Evolutionary conservation across 2,888 invertebrate species (phyloP).

Genomic region (Lasioglossum zephyrum): DNA sequence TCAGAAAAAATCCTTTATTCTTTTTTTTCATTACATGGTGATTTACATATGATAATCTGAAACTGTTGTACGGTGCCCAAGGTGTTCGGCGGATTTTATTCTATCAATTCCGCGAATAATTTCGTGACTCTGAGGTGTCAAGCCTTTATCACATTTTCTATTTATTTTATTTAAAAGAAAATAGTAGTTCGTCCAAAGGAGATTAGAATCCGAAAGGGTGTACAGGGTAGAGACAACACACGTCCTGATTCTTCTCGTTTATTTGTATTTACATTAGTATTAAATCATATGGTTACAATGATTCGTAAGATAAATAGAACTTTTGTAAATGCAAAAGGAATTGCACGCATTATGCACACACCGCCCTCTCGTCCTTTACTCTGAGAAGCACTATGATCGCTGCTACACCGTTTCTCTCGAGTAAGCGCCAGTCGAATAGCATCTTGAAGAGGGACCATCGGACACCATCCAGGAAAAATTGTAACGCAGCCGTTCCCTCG

Average conservation of each 20-base stretch:
- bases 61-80: too few species aligned
- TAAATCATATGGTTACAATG: conserved; percentile 61
- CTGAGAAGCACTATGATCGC: conserved; percentile 13
- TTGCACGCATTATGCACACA: conserved; percentile 48
- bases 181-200: background rate
- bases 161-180: too few species aligned
- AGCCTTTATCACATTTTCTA: too few species aligned
- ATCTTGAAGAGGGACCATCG: conserved; percentile 5
- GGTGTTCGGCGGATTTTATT: too few species aligned
- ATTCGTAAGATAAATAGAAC: conserved; percentile 57
- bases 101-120: too few species aligned
- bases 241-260: conserved; percentile 45
- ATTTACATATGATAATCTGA: too few species aligned
- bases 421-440: conserved; percentile 12
- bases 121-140: too few species aligned
- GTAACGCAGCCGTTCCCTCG: background rate
- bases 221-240: background rate
- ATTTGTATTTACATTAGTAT: conserved; percentile 63
- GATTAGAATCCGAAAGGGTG: background rate
- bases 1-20: background rate
- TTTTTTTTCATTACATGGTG: too few species aligned
- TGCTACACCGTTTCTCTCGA: background rate
- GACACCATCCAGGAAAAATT: background rate
- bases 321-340: conserved; percentile 61
- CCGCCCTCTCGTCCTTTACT: conserved; percentile 16